A percentile compares a stretch with the other conserved stretches of the same genome.
These are phyloP conservation scores for Pica pica DNA, from an alignment of 2,113 vertebrate genomes.

Conservation along the genomic window DNA sequence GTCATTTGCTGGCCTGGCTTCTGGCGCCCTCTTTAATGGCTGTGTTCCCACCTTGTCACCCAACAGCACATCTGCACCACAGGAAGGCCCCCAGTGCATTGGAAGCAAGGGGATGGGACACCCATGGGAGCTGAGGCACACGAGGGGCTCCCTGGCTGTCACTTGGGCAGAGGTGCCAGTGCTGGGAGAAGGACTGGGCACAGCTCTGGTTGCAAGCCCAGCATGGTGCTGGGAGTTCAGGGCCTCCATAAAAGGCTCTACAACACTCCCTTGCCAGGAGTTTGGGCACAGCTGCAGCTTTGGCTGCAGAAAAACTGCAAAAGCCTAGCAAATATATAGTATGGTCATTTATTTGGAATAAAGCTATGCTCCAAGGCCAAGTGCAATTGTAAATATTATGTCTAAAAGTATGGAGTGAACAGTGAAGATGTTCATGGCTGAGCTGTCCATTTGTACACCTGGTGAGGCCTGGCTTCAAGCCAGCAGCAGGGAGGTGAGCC, in stretches of 20 bases:
- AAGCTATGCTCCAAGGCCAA: neutral
- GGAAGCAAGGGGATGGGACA: neutral
- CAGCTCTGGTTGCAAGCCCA: neutral
- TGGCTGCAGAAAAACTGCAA: neutral
- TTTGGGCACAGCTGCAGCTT: neutral
- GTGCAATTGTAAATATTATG: neutral
- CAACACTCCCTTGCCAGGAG: neutral
- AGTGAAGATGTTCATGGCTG: neutral
- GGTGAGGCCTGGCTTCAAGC: neutral
- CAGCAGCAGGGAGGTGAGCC: neutral
- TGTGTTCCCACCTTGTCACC: neutral
- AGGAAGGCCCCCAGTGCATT: rapidly evolving
- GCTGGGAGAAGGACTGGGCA: rapidly evolving
- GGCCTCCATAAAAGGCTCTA: neutral
- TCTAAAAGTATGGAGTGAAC: neutral
- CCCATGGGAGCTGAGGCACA: neutral
- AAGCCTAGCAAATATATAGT: neutral
- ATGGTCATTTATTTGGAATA: neutral
- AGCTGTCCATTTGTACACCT: neutral
- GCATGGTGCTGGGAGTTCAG: neutral
- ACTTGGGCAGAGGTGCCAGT: neutral
- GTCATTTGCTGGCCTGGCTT: neutral
- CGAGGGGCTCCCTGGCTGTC: rapidly evolving
- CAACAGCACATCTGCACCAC: rapidly evolving
- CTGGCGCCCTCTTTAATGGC: rapidly evolving